Evolutionary conservation across 23 tunicate species (phyloP), one percentile per base, ranked within the genome.

Genomic region (Corella eumyota): DNA sequence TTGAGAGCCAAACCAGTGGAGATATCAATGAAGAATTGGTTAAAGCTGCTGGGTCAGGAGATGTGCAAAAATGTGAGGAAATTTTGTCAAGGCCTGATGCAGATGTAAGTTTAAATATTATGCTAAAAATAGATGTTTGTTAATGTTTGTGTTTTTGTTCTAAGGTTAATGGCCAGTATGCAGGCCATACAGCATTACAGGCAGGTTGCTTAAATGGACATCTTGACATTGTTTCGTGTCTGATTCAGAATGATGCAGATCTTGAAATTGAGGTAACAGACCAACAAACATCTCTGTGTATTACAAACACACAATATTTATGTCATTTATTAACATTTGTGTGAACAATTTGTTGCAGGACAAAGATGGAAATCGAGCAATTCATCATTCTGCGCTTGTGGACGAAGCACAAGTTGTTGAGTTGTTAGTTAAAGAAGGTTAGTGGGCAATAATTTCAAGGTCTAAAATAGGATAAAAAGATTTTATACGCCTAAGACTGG

Each of bases 161-260:
- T 37, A 40, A 88, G 96, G 96, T 88, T 1, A 88, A 88, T 57
- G 77, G 67, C 9, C 87, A 69, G 34, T 88, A 68, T 60, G 68
- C 77, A 13, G 96, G 96, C 3, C 82, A 79, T 74, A 88, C 96
- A 25, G 76, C 96, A 0, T 66, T 88, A 35, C 96, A 88, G 38
- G 81, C 69, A 51, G 96, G 88, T 48, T 88, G 96, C 63, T 64
- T 88, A 48, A 88, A 88, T 65, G 96, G 96, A 1, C 81, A 88
- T 31, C 59, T 37, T 7, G 96, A 88, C 50, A 73, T 79, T 48
- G 81, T 78, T 19, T 58, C 78, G 2, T 66, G 77, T 40, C 69
- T 88, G 11, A 88, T 88, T 25, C 58, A 53, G 17, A 78, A 79
- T 38, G 96, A 88, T 68, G 88, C 87, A 0, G 96, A 88, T 36